phyloP scores from a whole-genome alignment of 2,888 invertebrate species.

The Lissocephala sabroskyi region DNA sequence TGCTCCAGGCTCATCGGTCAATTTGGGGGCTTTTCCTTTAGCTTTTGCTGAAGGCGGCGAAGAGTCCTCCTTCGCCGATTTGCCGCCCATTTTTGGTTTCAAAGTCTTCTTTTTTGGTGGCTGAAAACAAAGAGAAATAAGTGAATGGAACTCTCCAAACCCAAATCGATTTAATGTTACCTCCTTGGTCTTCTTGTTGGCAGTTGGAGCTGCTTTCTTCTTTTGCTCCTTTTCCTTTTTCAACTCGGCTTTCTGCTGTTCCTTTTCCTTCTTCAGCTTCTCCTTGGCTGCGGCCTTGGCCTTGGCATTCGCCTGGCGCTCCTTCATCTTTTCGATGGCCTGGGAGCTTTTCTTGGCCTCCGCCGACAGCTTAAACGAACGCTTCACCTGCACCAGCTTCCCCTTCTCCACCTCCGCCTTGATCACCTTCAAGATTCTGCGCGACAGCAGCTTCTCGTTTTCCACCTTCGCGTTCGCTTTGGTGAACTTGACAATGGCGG shows the following conservation, averaged over 20 bases:
- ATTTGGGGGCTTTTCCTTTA: too few species aligned
- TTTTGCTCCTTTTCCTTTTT: neutral
- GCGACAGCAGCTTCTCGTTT: neutral
- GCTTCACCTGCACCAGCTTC: constrained; percentile 9
- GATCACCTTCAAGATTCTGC: neutral
- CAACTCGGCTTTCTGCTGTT: neutral
- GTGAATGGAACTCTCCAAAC: too few species aligned
- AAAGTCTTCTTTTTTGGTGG: too few species aligned
- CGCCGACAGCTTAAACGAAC: constrained; percentile 14
- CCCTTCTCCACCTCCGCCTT: constrained; percentile 8
- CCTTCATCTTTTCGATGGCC: constrained; percentile 11
- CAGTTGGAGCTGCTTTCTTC: neutral
- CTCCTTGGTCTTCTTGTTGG: neutral
- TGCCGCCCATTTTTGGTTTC: too few species aligned
- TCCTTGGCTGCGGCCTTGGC: neutral
- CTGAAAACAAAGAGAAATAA: too few species aligned
- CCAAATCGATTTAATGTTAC: too few species aligned
- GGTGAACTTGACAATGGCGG: constrained; percentile 16
- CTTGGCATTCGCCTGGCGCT: neutral
- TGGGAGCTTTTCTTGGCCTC: neutral
- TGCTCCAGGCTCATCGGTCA: too few species aligned
- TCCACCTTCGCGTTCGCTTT: constrained; percentile 7
- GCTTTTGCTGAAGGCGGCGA: too few species aligned
- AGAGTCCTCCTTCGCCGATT: too few species aligned
- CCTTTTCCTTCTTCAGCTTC: neutral